phyloP scores from a whole-genome alignment of 1,140 invertebrate genomes.

The Drosophila melanica region DNA sequence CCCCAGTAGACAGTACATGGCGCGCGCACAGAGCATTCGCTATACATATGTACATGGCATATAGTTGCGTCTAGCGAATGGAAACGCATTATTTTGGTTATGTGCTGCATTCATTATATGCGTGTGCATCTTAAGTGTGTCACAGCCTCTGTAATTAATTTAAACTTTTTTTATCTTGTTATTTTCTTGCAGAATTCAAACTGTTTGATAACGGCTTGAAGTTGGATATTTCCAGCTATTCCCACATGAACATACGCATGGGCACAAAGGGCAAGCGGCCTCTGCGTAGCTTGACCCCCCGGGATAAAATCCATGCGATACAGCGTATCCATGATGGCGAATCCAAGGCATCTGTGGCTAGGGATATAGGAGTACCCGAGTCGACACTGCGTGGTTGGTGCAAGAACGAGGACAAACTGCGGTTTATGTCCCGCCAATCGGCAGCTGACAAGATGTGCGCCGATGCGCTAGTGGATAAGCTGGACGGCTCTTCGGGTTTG shows the following conservation, averaged over 20 bases:
- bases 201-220: slow-evolving; percentile 83
- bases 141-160: slow-evolving; percentile 53
- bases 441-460: slow-evolving; percentile 85
- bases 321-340: slow-evolving; percentile 91
- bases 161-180: slow-evolving; percentile 34
- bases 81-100: slow-evolving; percentile 58
- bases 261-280: slow-evolving; percentile 88
- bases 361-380: slow-evolving; percentile 92
- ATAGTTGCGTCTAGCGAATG: slow-evolving; percentile 56
- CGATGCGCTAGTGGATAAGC: slow-evolving; percentile 71
- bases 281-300: slow-evolving; percentile 88
- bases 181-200: slow-evolving; percentile 71
- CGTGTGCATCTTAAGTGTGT: slow-evolving; percentile 51
- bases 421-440: slow-evolving; percentile 88
- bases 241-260: slow-evolving; percentile 83
- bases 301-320: slow-evolving; percentile 91
- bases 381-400: slow-evolving; percentile 93
- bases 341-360: slow-evolving; percentile 91
- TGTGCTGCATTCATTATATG: slow-evolving; percentile 45
- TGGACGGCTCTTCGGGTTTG: slow-evolving; percentile 84
- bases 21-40: slow-evolving; percentile 70
- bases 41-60: slow-evolving; percentile 46
- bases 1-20: slow-evolving; percentile 63
- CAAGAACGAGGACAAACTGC: slow-evolving; percentile 91
- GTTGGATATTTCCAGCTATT: slow-evolving; percentile 84